Evolutionary conservation across 2,113 vertebrate genomes (phyloP), one percentile per base, ranked within the genome.

Genomic region (Bubo blakistoni): DNA sequence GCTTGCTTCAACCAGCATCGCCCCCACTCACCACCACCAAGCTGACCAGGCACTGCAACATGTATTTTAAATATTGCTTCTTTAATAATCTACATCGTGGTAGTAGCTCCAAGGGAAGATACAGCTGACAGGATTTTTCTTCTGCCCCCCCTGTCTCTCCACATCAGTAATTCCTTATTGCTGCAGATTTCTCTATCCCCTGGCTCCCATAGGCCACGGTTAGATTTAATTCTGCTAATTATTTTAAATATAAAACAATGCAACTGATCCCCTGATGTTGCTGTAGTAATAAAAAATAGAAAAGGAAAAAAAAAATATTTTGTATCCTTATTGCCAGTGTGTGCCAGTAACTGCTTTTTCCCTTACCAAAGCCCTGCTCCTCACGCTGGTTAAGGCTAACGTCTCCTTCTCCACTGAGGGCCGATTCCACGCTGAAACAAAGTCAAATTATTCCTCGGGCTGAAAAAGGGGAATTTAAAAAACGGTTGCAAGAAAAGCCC

Each of bases 211-310:
- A 65, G 62, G 94, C 92, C 94, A 92, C 0, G 2, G 70, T 74
- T 71, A 84, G 84, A 87, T 81, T 95, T 59, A 86, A 87, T 94
- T 94, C 94, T 94, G 69, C 86, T 94, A 78, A 92, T 86, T 93
- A 86, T 61, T 78, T 95, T 95, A 95, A 92, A 96, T 96, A 96
- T 25, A 96, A 97, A 96, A 94, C 65, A 94, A 86, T 0, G 80
- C 81, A 94, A 94, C 92, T 26, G 58, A 74, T 94, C 92, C 70
- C 70, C 42, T 78, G 81, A 36, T 49, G 46, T 38, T 74, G 88
- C 94, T 65, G 92, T 49, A 92, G 91, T 96, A 78, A 94, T 95
- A 94, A 85, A 96, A 96, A 94, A 94, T 93, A 97, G 94, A 93
- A 95, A 94, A 96, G 70, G 47, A 21, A 88, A 93, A 93, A 66